Evolutionary conservation across 1,140 invertebrate genomes (phyloP), one percentile per base, ranked within the genome.

Genomic region (Pomacea maculata): DNA sequence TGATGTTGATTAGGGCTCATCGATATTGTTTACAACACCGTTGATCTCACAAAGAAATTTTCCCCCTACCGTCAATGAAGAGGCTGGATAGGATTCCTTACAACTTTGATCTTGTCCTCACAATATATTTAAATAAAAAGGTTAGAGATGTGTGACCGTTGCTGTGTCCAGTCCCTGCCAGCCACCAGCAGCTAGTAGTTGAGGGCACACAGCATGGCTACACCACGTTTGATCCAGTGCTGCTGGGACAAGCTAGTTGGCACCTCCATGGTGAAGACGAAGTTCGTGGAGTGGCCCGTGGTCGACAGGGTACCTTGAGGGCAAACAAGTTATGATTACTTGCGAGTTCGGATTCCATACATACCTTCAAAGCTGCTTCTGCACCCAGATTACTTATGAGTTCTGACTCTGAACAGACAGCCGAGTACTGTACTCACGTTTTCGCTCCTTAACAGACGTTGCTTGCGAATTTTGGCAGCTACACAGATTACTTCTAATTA

Each of bases 271-370:
- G 87, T 85, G 83, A 92, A 92, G 10, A 92, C 91, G 86, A 91
- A 92, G 87, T 92, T 92, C 14, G 91, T 92, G 11, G 91, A 92
- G 77, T 91, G 90, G 57, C 91, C 91, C 55, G 91, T 92, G 10
- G 91, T 92, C 25, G 91, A 92, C 70, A 92, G 80, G 5, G 90
- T 91, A 75, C 90, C 81, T 45, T 82, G 78, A 1, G 67, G 45
- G 55, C 17, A 54, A n/a, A n/a, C 7, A 25, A 17, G 45, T 8
- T 54, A 21, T 17, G 21, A 9, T 21, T 21, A 9, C 12, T 8
- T 21, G 6, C 45, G 29, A 45, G 71, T 73, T 8, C 71, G 34
- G 34, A 45, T 6, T 45, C 34, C 2, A 45, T 45, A 6, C 34
- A 45, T 45, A 45, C 34, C 3, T 45, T 2, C 34, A 6, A 45